Base-by-base conservation (phyloP, 2,797 vertebrate genomes). In the Aphelocoma californica region DNA sequence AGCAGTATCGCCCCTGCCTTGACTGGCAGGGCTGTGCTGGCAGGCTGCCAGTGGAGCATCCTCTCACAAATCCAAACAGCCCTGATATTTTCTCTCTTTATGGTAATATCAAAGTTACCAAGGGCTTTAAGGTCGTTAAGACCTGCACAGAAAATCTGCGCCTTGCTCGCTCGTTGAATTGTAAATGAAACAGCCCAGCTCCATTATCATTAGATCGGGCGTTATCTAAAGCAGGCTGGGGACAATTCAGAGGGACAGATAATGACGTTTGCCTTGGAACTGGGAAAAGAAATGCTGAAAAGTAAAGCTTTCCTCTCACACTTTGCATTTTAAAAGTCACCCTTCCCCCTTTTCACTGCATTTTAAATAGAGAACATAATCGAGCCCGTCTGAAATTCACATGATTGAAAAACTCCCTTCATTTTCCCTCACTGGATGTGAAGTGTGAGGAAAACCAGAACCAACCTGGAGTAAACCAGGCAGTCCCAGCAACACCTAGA, bases 61-160 rank as follows among this genome's bases (percentile, higher is more conserved):
- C 90, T 42, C 74, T 73, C 72, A n/a, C 61, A 83, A 66, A 81
- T 8, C 40, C 60, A 57, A 61, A 19, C 86, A 60, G 75, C 83
- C 93, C 89, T 38, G 51, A 5, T 38, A 38, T 84, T 78, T 84
- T 51, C 86, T 58, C 61, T 73, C 71, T 79, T 86, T 64, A 73
- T 86, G 81, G 50, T 28, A 73, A 92, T 87, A 96, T 77, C 81
- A 71, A 77, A 95, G 81, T 90, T 95, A 74, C 74, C 86, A 91
- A 95, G 86, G 91, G 78, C 89, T 95, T 84, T 73, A 54, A 95
- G 91, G 93, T 95, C 56, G 4, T 74, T 48, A 17, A 61, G 72
- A 47, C 14, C 51, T 66, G 53, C 12, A 54, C 42, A 66, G 65
- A 48, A 70, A 65, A 38, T 15, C 62, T 42, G 19, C 4, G 56